phyloP scores from a whole-genome alignment of 2,113 vertebrate genomes.

The Eleginops maclovinus region DNA sequence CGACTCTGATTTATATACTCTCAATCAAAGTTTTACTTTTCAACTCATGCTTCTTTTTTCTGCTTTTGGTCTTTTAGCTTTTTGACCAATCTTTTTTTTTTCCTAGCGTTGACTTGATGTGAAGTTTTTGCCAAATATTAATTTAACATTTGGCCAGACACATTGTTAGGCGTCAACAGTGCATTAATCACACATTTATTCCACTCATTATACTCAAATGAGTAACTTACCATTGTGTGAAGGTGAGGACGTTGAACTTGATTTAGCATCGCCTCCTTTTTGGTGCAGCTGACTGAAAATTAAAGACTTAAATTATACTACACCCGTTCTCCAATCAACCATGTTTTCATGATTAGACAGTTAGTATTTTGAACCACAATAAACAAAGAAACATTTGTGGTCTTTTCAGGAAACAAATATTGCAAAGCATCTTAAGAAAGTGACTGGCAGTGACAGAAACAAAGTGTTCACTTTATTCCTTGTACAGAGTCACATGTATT shows the following conservation, averaged over 20 bases:
- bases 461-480: too few relatives aligned
- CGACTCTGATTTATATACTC: not conserved
- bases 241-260: constrained; percentile 66
- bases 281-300: constrained; percentile 82
- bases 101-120: not conserved
- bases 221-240: constrained; percentile 78
- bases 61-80: too few relatives aligned
- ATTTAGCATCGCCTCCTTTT: constrained; percentile 73
- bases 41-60: not conserved
- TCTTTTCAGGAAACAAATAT: not conserved
- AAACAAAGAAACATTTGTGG: not conserved
- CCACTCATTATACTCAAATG: not conserved
- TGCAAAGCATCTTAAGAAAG: not conserved
- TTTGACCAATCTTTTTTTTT: not conserved
- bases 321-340: constrained; percentile 18
- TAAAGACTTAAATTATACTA: constrained; percentile 4
- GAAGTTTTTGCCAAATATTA: not conserved
- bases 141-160: not conserved
- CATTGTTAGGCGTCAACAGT: too few relatives aligned
- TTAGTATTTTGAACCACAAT: not conserved
- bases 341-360: not conserved
- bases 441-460: too few relatives aligned
- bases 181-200: not conserved
- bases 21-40: not conserved
- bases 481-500: too few relatives aligned